phyloP scores from a whole-genome alignment of 2,797 vertebrate species.

The Austrolebias charrua region DNA sequence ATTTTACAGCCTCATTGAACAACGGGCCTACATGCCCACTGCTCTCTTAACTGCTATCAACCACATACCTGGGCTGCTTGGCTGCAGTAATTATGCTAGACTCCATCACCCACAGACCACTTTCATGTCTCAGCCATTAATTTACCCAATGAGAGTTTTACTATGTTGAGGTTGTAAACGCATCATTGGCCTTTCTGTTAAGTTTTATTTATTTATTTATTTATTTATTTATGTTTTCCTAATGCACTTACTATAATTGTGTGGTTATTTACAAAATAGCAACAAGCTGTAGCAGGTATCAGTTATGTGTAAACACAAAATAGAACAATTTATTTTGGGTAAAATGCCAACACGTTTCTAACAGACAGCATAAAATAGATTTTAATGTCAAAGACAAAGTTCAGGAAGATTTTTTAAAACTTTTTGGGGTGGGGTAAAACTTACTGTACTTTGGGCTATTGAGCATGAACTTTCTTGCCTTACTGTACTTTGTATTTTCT shows the following conservation, averaged over 20 bases:
- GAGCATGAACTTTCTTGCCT: no score
- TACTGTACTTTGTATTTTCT: not conserved
- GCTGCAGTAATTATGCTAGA: conserved; percentile 71
- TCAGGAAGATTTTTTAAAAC: no score
- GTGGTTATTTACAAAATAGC: no score
- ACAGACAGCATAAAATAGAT: conserved; percentile 30
- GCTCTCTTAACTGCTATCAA: conserved; percentile 61
- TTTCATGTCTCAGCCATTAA: conserved; percentile 59
- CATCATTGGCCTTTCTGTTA: conserved; percentile 25
- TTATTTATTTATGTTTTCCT: conserved; percentile 6
- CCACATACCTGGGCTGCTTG: conserved; percentile 65
- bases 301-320: conserved; percentile 4
- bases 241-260: not conserved
- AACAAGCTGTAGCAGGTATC: no score
- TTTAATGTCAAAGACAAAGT: conserved; percentile 9
- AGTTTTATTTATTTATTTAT: conserved; percentile 30
- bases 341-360: conserved; percentile 45
- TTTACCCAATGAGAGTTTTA: conserved; percentile 52
- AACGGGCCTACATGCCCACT: conserved; percentile 53
- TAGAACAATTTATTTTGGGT: conserved; percentile 32
- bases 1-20: conserved; percentile 58
- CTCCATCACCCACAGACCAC: conserved; percentile 56
- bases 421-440: no score
- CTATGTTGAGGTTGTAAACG: conserved; percentile 18
- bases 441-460: no score